A percentile compares a stretch with the other conserved stretches of the same genome.
These are phyloP conservation scores for Drosophila fulvimacula DNA, from an alignment of 2,888 invertebrate species.

Conservation along the genomic window DNA sequence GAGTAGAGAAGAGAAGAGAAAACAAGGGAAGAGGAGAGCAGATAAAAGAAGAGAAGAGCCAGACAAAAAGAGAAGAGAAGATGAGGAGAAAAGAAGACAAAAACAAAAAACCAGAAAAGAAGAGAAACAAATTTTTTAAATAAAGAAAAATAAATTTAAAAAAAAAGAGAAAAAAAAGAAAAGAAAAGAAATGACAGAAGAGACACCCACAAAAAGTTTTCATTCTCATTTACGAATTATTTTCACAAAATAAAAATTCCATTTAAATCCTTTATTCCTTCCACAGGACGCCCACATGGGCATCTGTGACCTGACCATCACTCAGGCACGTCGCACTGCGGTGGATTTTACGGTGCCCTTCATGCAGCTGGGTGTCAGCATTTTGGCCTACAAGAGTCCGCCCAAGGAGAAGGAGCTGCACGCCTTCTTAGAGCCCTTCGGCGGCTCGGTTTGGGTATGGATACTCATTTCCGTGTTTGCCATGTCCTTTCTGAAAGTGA, in stretches of 20 bases:
- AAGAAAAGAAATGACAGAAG: no score
- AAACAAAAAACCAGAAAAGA: no score
- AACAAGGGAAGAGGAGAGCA: no score
- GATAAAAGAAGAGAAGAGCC: no score
- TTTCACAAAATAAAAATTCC: neutral
- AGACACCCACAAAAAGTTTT: no score
- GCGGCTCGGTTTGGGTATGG: slow-evolving; percentile 95
- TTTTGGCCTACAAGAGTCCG: slow-evolving; percentile 91
- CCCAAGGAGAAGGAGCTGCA: slow-evolving; percentile 91
- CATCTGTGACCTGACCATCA: slow-evolving; percentile 98
- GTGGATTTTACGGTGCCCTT: slow-evolving; percentile 99
- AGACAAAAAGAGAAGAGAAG: no score
- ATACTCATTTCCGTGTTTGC: slow-evolving; percentile 94
- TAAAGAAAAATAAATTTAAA: no score
- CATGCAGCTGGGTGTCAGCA: slow-evolving; percentile 97
- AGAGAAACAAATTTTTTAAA: no score
- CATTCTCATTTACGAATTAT: neutral
- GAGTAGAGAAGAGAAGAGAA: no score
- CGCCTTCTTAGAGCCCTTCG: slow-evolving; percentile 94
- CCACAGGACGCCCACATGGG: slow-evolving; percentile 96
- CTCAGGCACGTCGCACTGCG: slow-evolving; percentile 93
- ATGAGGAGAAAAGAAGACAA: no score
- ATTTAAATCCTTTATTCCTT: neutral
- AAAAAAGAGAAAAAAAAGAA: no score
- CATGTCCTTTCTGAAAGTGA: slow-evolving; percentile 92